phyloP scores from a whole-genome alignment of 1,140 invertebrate genomes.

The Drosophila dunni region DNA sequence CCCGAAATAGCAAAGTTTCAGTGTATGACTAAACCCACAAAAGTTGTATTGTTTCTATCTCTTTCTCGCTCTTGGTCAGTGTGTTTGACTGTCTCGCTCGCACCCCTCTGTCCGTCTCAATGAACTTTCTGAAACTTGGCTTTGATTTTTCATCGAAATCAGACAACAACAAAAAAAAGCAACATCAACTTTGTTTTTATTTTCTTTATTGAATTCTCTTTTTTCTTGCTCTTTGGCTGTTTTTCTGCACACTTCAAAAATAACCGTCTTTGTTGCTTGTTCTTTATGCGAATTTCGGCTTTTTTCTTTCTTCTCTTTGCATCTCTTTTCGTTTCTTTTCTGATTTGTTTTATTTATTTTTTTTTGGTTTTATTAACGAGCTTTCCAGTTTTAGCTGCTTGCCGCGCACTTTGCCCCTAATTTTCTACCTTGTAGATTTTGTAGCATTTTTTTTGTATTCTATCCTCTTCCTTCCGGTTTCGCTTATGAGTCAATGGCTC shows the following conservation, averaged over 20 bases:
- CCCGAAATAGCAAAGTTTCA: constrained; percentile 75
- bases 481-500: constrained; percentile 62
- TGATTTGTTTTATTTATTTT: neutral
- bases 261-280: constrained; percentile 46
- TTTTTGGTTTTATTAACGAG: constrained; percentile 13
- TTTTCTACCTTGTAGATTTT: neutral
- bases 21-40: constrained; percentile 65
- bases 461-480: constrained; percentile 53
- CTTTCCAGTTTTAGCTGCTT: constrained; percentile 1
- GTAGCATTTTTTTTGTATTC: neutral
- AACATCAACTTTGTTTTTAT: constrained; percentile 19
- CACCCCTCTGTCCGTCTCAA: constrained; percentile 20
- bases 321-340: neutral
- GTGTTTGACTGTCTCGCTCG: constrained; percentile 10
- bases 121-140: constrained; percentile 45
- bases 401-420: neutral
- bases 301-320: too few relatives aligned
- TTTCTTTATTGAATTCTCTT: constrained; percentile 18
- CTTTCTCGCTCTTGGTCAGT: neutral
- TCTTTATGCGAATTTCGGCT: neutral
- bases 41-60: constrained; percentile 21
- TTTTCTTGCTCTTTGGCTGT: constrained; percentile 15
- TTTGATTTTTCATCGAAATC: constrained; percentile 38
- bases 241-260: constrained; percentile 46
- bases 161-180: constrained; percentile 8